These are phyloP conservation scores for Bilobella aurantiaca DNA, from an alignment of 1,140 invertebrate genomes.

Conservation along the genomic window DNA sequence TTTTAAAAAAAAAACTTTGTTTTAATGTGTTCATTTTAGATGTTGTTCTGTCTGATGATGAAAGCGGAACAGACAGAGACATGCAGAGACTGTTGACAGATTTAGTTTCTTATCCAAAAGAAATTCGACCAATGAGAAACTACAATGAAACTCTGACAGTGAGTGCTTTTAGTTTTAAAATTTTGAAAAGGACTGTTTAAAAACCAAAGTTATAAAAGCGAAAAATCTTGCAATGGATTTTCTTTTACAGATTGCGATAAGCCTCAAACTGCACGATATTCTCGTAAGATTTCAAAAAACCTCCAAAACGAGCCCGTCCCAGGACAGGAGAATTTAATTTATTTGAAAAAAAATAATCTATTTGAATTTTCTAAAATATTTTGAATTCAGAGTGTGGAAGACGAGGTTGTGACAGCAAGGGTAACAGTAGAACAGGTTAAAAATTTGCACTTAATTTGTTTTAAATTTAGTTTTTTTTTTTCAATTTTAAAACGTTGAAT, in stretches of 20 bases:
- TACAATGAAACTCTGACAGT: not conserved
- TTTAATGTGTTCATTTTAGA: not conserved
- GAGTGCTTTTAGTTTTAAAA: not conserved
- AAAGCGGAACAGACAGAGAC: not conserved
- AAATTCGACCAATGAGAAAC: constrained; percentile 4
- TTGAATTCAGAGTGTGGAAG: not conserved
- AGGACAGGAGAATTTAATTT: not conserved
- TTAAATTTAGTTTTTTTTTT: not conserved
- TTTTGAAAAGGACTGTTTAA: too few relatives aligned
- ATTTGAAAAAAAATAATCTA: not conserved
- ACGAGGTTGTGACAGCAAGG: not conserved
- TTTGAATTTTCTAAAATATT: not conserved
- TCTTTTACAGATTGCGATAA: not conserved
- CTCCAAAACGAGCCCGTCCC: too few relatives aligned
- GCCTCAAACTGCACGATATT: not conserved
- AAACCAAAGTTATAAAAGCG: too few relatives aligned
- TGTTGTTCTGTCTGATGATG: not conserved
- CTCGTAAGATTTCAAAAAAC: too few relatives aligned
- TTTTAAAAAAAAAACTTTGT: not conserved
- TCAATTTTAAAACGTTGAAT: not conserved
- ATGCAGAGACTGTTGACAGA: not conserved
- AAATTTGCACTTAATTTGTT: not conserved
- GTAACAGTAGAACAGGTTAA: not conserved
- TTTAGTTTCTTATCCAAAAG: not conserved
- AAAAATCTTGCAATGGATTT: too few relatives aligned